Evolutionary conservation across 2,888 invertebrate species (phyloP), one percentile per base, ranked within the genome.

Genomic region (Mantis religiosa): DNA sequence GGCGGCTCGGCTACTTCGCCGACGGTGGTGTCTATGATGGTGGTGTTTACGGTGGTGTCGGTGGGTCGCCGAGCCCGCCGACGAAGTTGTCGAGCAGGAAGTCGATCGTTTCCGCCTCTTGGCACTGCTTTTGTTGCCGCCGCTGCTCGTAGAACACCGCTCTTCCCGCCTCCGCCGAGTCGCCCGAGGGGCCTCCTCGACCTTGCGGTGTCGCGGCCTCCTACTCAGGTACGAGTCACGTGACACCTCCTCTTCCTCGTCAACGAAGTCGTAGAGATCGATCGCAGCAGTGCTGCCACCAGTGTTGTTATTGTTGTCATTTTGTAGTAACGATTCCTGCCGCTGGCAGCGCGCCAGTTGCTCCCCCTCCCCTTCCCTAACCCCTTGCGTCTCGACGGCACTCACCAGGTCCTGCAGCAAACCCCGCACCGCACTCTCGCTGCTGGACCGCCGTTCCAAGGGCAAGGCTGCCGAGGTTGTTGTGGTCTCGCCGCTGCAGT

Each of bases 121-220:
- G 28, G 89, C 89, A 15, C 88, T 82, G 30, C 89, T 89, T 28
- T 89, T 87, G 87, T 92, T 91, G 27, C 89, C 89, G 27, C 88
- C 54, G 87, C 92, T 91, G 92, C 92, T 91, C 91, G 92, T 93
- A 93, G 93, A 93, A 93, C 93, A 93, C 93, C 88, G 89, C 88
- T 89, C 89, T 89, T 90, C 90, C 91, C 89, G 89, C 91, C 90
- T 89, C 88, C 87, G 90, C 89, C 88, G 90, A 89, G 90, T 90
- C 90, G 90, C 90, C 90, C 91, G 90, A 90, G 89, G 90, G 88
- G 89, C 84, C 84, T 88, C 90, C 83, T 88, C 90, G 83, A 88
- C 88, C 88, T 89, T 88, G 41, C 89, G 89, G 83, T 89, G 89
- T 30, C 90, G 90, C 90, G 90, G 89, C 90, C 89, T 86, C 91